These are phyloP conservation scores for Ctenomys sociabilis DNA, from an alignment of 2,113 vertebrate genomes.

Conservation along the genomic window DNA sequence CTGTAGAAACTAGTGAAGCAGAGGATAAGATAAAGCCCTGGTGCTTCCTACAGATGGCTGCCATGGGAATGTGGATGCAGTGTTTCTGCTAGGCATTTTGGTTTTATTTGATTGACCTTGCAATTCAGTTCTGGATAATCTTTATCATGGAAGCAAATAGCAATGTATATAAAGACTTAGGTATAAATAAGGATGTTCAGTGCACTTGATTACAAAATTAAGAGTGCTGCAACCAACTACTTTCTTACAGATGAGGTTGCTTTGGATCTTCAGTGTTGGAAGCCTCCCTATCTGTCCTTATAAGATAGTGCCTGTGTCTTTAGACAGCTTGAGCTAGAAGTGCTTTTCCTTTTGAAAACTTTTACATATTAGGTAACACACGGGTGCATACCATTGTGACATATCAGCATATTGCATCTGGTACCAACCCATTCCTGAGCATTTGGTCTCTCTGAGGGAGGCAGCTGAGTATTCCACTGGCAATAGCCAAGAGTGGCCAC, in stretches of 20 bases:
- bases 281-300: neutral
- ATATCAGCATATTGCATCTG: neutral
- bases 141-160: neutral
- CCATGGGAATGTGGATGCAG: neutral
- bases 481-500: neutral
- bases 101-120: neutral
- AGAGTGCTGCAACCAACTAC: neutral
- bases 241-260: neutral
- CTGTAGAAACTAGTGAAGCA: neutral
- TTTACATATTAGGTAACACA: neutral
- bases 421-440: neutral
- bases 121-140: neutral
- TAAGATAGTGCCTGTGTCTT: neutral
- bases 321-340: neutral
- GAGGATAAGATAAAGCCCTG: neutral
- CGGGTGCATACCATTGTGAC: neutral
- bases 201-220: neutral
- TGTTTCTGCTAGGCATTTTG: neutral
- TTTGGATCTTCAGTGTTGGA: neutral
- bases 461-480: neutral
- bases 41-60: neutral
- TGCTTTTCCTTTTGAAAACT: neutral
- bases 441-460: neutral
- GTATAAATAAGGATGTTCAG: neutral
- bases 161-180: neutral